Evolutionary conservation across 2,797 vertebrate genomes (phyloP).

Genomic region (Ispidina picta): DNA sequence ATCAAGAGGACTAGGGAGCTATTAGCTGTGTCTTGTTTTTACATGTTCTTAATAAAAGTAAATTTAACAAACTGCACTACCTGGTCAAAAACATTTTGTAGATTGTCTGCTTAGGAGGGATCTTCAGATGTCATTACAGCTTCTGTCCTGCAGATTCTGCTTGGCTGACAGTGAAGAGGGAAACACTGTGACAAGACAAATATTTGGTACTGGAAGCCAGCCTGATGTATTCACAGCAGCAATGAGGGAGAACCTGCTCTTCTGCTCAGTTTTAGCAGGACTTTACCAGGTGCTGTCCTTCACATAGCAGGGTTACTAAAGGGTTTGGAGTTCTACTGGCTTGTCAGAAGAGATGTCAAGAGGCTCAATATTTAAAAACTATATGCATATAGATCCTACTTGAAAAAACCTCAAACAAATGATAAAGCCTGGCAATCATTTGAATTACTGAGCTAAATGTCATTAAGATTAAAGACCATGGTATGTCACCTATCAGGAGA

Average conservation of each 20-base stretch:
- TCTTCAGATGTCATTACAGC: neutral
- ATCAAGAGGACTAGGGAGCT: neutral
- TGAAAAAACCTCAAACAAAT: neutral
- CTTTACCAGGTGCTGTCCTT: neutral
- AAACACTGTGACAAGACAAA: neutral
- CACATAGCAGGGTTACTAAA: neutral
- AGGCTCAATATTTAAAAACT: neutral
- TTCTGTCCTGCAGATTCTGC: neutral
- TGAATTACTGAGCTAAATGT: neutral
- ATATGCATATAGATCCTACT: neutral
- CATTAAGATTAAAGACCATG: neutral
- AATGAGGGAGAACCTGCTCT: neutral
- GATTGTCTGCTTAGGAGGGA: neutral
- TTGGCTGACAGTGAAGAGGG: neutral
- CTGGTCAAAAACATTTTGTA: neutral
- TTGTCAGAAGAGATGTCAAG: neutral
- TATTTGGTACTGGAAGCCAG: neutral
- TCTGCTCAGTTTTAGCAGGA: neutral
- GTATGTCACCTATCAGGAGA: neutral
- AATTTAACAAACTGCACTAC: neutral
- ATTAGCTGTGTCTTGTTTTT: neutral
- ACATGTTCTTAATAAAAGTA: neutral
- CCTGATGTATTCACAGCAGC: neutral
- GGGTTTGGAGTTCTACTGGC: neutral
- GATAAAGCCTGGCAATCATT: neutral